Conservation (phyloP, 64 coral and sea anemone genomes). For the Montipora sp. region DNA sequence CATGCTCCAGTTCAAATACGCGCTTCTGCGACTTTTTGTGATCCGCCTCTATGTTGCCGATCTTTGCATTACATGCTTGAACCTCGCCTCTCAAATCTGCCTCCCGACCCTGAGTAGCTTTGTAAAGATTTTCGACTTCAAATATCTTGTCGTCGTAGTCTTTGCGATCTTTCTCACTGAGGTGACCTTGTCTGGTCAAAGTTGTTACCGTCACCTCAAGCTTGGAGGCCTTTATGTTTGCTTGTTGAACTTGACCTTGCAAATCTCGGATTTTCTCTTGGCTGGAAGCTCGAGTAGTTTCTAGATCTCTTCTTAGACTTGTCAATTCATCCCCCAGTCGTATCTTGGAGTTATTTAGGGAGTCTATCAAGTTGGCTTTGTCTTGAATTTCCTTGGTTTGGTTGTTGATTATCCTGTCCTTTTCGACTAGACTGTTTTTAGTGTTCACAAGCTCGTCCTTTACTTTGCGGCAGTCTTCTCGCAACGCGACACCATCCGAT, state of each 20-base stretch:
- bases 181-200: constrained; percentile 56
- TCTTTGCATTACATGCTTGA: constrained; percentile 60
- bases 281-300: constrained; percentile 70
- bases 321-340: constrained; percentile 69
- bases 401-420: constrained; percentile 65
- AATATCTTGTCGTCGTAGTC: constrained; percentile 76
- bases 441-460: constrained; percentile 77
- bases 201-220: constrained; percentile 77
- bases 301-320: constrained; percentile 86
- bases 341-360: constrained; percentile 77
- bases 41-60: constrained; percentile 80
- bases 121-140: constrained; percentile 78
- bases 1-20: constrained; percentile 82
- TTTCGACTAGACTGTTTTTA: constrained; percentile 79
- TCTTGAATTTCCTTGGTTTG: constrained; percentile 87
- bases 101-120: constrained; percentile 79
- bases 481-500: constrained; percentile 51
- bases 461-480: constrained; percentile 79
- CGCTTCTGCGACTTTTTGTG: constrained; percentile 94
- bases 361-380: constrained; percentile 83
- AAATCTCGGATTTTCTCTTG: constrained; percentile 86
- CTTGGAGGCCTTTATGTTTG: constrained; percentile 67
- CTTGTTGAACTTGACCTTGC: constrained; percentile 80
- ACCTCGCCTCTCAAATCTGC: constrained; percentile 84
- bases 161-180: constrained; percentile 64